Base-by-base conservation (phyloP, 2,797 vertebrate species). In the Acropternis orthonyx region DNA sequence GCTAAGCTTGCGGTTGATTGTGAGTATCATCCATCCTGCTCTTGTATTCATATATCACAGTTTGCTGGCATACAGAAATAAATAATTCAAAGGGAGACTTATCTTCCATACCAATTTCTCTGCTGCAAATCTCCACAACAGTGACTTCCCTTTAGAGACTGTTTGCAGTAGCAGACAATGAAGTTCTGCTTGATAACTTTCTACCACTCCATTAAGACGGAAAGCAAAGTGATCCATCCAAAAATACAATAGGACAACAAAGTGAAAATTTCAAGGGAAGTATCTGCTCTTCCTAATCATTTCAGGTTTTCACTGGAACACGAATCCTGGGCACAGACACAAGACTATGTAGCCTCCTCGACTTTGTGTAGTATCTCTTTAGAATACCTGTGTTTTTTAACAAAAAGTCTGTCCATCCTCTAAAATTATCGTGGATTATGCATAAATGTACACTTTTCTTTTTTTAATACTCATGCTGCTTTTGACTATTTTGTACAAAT, bases 1-100 rank as follows among this genome's bases (percentile, higher is more conserved):
- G 98, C 98, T 71, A 98, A 97, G 15, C 96, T 99, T 23, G 97
- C 98, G 6, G 98, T 99, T 81, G 99, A 98, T 88, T 96, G 99
- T 99, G 98, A 96, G 99, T 98, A 72, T 52, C 17, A 28, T 21
- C 26, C 41, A 28, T 30, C 56, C 75, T 78, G 28, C 32, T 74
- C 36, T 82, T 9, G 0, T 90, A 63, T 61, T 65, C 2, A 0
- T 23, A 9, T 14, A 10, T 41, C 54, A 78, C 20, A 74, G 13
- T 27, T 48, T 44, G 23, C 44, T 79, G 59, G 41, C 26, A 69
- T 36, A 41, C 19, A 66, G 44, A 84, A 58, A 58, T 58, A 4
- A 55, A 58, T 28, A 46, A n/a, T 39, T 73, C 61, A 62, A 86
- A 77, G 28, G 34, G 19, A 71, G 1, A 22, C 4, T 63, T 66